Evolutionary conservation across 2,797 vertebrate species (phyloP), one percentile per base, ranked within the genome.

Genomic region (Margarornis squamiger): DNA sequence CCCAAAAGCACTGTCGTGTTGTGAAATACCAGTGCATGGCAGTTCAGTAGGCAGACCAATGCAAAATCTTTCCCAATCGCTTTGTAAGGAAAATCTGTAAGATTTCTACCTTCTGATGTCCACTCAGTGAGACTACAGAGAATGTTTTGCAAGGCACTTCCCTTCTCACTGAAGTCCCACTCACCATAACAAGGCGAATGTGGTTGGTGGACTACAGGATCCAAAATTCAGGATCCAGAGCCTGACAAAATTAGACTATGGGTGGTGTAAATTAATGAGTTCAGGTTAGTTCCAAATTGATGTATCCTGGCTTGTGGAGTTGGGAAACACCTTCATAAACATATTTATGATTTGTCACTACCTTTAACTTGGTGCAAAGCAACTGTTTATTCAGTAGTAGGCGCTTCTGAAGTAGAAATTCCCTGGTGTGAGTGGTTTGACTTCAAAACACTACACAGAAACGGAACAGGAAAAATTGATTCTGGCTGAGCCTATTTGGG

Each of bases 181-280:
- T 75, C 6, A 0, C 32, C 10, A 0, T 70, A 52, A 38, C 21
- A 45, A 36, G 38, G 39, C 0, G 3, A 76, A 10, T 24, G n/a
- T 58, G 43, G 10, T 4, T 59, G 70, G 27, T 13, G 70, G 41
- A 18, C 12, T 51, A 41, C 63, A 78, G 39, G 58, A 75, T 62
- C 29, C 36, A 39, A n/a, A 23, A 38, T 81, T 70, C 62, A 55
- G 18, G 18, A 58, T 41, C 15, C 72, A 62, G n/a, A 79, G 14
- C 51, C 32, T 23, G 51, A 11, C 38, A 61, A 71, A 72, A 86
- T 30, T 19, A 30, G 10, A 49, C 38, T 55, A 62, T n/a, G 17
- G 17, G 15, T 46, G 23, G 15, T 52, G 23, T 58, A 36, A 80
- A 24, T 27, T 36, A 68, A 58, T 0, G 0, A 48, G 46, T 72